These are phyloP conservation scores for Lithosia quadra DNA, from an alignment of 2,888 invertebrate species.

Conservation along the genomic window DNA sequence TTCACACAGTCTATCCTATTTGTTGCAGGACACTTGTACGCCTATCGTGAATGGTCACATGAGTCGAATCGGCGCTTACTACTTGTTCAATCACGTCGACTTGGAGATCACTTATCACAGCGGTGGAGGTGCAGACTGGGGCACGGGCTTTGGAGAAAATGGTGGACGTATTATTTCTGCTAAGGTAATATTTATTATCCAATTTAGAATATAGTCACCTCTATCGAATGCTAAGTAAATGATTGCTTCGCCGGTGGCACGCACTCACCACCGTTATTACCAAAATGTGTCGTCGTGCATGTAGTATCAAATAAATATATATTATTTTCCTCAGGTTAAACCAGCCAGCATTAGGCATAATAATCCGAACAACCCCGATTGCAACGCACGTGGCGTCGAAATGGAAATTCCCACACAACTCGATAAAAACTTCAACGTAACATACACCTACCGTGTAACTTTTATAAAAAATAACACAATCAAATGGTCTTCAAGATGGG, in stretches of 20 bases:
- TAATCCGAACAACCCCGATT: constrained; percentile 79
- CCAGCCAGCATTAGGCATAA: constrained; percentile 87
- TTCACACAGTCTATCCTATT: background rate
- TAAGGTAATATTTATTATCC: constrained; percentile 84
- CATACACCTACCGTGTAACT: constrained; percentile 95
- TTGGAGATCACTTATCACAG: constrained; percentile 97
- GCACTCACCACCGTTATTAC: no score
- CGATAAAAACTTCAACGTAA: constrained; percentile 88
- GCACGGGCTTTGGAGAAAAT: constrained; percentile 90
- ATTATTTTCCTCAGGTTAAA: constrained; percentile 68
- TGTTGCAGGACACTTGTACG: constrained; percentile 84
- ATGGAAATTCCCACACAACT: constrained; percentile 90
- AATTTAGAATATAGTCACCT: background rate
- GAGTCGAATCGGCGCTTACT: constrained; percentile 91
- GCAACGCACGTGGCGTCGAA: constrained; percentile 84
- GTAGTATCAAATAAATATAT: background rate
- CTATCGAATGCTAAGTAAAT: background rate
- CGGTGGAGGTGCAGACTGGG: constrained; percentile 95
- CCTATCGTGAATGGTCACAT: constrained; percentile 86
- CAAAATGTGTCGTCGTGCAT: no score
- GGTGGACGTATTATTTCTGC: constrained; percentile 95
- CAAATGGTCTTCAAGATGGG: constrained; percentile 99
- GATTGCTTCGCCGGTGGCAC: no score
- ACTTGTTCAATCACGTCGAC: constrained; percentile 98
- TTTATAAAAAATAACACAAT: constrained; percentile 93